These are phyloP conservation scores for Torymus aiolomorphi DNA, from an alignment of 2,888 invertebrate genomes.

Conservation along the genomic window DNA sequence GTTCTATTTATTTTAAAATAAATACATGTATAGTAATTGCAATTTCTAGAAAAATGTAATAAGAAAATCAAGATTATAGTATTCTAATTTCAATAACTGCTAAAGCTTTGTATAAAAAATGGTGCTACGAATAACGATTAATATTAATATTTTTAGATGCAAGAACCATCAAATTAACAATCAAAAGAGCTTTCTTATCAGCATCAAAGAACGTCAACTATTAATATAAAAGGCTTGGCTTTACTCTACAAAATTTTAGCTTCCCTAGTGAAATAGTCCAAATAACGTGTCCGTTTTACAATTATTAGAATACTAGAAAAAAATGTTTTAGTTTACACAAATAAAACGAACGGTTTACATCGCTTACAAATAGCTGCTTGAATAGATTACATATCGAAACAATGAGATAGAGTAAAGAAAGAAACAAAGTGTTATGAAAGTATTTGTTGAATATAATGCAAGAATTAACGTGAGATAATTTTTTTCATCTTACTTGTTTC, in stretches of 20 bases:
- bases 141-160: too few species aligned
- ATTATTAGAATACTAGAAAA: conserved; percentile 25
- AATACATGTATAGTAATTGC: too few species aligned
- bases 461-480: background rate
- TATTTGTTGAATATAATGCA: background rate
- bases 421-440: conserved; percentile 18
- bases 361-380: conserved; percentile 29
- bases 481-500: conserved; percentile 40
- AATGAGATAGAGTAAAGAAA: conserved; percentile 47
- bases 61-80: too few species aligned
- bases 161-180: too few species aligned
- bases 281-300: background rate
- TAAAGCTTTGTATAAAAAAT: too few species aligned
- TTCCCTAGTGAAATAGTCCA: conserved; percentile 14
- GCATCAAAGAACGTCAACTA: conserved; percentile 18
- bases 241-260: conserved; percentile 46
- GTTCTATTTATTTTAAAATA: too few species aligned
- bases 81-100: too few species aligned
- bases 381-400: conserved; percentile 17
- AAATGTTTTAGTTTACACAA: background rate
- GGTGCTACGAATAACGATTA: too few species aligned
- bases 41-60: too few species aligned
- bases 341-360: background rate
- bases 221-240: conserved; percentile 41
- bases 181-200: conserved; percentile 36